Conservation (phyloP, 2,888 invertebrate species). For the Troides aeacus region DNA sequence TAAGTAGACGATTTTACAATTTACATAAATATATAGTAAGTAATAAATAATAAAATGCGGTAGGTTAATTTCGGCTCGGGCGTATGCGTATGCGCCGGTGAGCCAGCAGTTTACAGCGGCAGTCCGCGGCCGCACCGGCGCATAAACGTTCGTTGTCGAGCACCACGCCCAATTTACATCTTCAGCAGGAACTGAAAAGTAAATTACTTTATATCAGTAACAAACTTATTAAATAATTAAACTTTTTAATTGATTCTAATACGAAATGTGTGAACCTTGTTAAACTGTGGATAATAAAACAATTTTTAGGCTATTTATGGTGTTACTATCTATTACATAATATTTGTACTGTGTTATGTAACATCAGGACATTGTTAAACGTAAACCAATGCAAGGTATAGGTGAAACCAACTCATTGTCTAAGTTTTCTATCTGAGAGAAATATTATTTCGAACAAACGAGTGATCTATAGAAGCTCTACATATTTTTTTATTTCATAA, state of each 20-base stretch:
- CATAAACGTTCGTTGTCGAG: conserved; percentile 37
- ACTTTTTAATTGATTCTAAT: background rate
- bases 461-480: too few species aligned
- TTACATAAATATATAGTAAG: conserved; percentile 54
- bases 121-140: conserved; percentile 40
- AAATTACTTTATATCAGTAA: conserved; percentile 17
- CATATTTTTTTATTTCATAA: too few species aligned
- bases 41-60: conserved; percentile 70
- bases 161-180: conserved; percentile 31
- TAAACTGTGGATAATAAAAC: conserved; percentile 9
- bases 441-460: too few species aligned
- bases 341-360: background rate
- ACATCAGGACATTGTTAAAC: background rate
- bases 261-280: background rate
- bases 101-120: conserved; percentile 46
- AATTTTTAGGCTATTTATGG: background rate
- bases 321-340: conserved; percentile 2
- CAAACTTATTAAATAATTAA: conserved; percentile 8
- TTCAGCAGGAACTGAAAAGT: conserved; percentile 27
- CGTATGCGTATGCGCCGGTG: conserved; percentile 39
- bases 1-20: conserved; percentile 58
- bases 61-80: conserved; percentile 46
- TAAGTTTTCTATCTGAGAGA: background rate
- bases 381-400: background rate
- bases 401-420: background rate